These are phyloP conservation scores for Drosophila quadrilineata DNA, from an alignment of 1,140 invertebrate species.

Conservation along the genomic window DNA sequence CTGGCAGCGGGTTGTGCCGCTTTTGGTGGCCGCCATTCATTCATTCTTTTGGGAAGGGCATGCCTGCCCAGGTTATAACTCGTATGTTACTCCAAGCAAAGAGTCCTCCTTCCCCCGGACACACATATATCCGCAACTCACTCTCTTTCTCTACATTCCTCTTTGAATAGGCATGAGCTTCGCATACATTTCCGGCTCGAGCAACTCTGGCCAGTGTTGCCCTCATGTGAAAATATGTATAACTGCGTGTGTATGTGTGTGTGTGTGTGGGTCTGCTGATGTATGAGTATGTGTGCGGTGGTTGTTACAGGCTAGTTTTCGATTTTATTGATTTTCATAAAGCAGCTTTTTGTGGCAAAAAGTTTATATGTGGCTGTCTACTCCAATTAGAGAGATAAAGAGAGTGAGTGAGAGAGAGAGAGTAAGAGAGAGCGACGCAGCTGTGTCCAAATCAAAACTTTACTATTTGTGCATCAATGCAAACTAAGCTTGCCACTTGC, in stretches of 20 bases:
- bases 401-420: no score
- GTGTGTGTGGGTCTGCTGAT: slow-evolving; percentile 1
- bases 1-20: slow-evolving; percentile 50
- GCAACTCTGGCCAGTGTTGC: slow-evolving; percentile 15
- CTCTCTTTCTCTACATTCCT: no score
- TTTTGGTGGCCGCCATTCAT: slow-evolving; percentile 48
- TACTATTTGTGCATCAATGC: no score
- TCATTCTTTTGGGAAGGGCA: slow-evolving; percentile 31
- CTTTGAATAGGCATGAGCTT: slow-evolving; percentile 42
- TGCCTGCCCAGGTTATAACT: slow-evolving; percentile 8
- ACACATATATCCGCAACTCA: no score
- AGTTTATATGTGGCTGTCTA: slow-evolving; percentile 39
- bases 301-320: slow-evolving; percentile 69
- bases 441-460: slow-evolving; percentile 27
- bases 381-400: slow-evolving; percentile 63
- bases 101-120: no score
- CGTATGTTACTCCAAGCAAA: no score
- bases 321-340: slow-evolving; percentile 79
- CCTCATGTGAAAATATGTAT: no score
- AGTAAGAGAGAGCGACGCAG: no score
- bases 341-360: slow-evolving; percentile 63
- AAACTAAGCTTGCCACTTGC: background rate
- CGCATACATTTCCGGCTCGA: slow-evolving; percentile 68
- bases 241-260: background rate
- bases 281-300: slow-evolving; percentile 35